A percentile compares a stretch with the other conserved stretches of the same genome.
phyloP scores from a whole-genome alignment of 2,113 vertebrate species.

The Neofelis nebulosa region DNA sequence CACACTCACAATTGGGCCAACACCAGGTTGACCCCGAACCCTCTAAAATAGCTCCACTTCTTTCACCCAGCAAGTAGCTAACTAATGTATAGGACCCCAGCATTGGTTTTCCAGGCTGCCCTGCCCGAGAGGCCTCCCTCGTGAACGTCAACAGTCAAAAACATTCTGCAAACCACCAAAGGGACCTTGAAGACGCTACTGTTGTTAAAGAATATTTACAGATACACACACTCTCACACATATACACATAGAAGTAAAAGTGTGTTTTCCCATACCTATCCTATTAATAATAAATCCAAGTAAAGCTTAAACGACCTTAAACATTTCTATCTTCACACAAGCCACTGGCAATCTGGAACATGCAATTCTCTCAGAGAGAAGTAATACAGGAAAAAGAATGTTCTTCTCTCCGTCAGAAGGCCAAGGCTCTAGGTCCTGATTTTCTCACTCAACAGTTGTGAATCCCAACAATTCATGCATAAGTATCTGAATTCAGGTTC shows the following conservation, averaged over 20 bases:
- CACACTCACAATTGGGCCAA: neutral
- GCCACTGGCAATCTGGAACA: neutral
- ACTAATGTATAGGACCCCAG: neutral
- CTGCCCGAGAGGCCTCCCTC: neutral
- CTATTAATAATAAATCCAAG: neutral
- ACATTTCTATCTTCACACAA: neutral
- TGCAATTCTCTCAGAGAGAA: neutral
- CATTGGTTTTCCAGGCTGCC: neutral
- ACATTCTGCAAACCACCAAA: neutral
- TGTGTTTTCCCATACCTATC: neutral
- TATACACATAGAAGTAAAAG: neutral
- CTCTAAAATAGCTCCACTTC: neutral
- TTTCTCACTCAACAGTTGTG: neutral
- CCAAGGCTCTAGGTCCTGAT: neutral
- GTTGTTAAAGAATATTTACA: neutral
- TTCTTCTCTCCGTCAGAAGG: neutral
- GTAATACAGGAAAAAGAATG: neutral
- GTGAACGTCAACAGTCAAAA: neutral
- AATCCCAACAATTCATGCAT: neutral
- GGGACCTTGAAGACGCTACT: neutral
- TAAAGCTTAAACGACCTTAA: neutral
- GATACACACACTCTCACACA: neutral
- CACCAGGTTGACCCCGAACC: neutral
- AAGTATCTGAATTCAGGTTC: neutral
- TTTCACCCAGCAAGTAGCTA: neutral